A percentile compares a stretch with the other conserved stretches of the same genome.
Conservation (phyloP, 2,888 invertebrate genomes). For the Ellobium chinense region DNA sequence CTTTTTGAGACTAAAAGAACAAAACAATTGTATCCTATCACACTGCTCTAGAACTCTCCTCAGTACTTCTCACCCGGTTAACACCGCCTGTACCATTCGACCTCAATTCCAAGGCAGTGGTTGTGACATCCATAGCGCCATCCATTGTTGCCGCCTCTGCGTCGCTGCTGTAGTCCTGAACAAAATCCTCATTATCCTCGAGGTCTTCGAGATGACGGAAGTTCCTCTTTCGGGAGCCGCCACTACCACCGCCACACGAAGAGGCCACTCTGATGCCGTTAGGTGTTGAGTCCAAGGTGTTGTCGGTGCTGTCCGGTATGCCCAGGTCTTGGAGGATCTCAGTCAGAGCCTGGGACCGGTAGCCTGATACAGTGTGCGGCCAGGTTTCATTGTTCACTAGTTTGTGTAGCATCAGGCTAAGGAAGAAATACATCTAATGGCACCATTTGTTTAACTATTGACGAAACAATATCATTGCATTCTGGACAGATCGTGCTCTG, state of each 20-base stretch:
- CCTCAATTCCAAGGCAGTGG: not conserved
- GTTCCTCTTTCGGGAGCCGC: too few relatives aligned
- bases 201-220: too few relatives aligned
- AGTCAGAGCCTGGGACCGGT: conserved; percentile 35
- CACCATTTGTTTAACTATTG: too few relatives aligned
- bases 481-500: too few relatives aligned
- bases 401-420: conserved; percentile 25
- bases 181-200: too few relatives aligned
- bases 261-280: not conserved
- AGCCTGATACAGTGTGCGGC: conserved; percentile 19
- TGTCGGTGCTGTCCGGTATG: conserved; percentile 4
- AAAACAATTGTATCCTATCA: too few relatives aligned
- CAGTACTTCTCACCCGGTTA: too few relatives aligned
- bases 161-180: not conserved
- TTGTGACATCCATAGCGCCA: not conserved
- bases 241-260: not conserved
- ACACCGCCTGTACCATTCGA: too few relatives aligned
- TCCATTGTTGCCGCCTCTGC: not conserved
- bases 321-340: conserved; percentile 32
- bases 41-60: too few relatives aligned
- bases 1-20: too few relatives aligned
- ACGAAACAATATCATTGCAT: too few relatives aligned
- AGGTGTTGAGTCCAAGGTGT: not conserved
- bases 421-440: not conserved
- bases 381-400: conserved; percentile 28